Percentiles rank a stretch among this genome's conserved stretches.
Conservation (phyloP, 2,113 vertebrate genomes). For the Thalassarche chlororhynchos region DNA sequence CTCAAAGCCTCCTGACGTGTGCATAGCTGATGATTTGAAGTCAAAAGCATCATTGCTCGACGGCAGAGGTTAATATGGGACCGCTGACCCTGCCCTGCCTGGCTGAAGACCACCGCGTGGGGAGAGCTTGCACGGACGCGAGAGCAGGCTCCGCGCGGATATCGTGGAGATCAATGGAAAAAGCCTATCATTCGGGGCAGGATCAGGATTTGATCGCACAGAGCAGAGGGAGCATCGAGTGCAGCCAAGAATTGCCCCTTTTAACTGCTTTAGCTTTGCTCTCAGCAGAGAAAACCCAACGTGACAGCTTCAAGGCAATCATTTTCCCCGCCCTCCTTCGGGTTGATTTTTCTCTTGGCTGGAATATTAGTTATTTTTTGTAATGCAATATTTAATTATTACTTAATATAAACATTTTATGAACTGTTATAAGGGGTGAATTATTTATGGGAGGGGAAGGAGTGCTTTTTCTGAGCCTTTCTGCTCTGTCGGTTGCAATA, state of each 20-base stretch:
- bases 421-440: neutral
- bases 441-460: slow-evolving; percentile 38
- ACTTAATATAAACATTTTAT: slow-evolving; percentile 52
- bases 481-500: neutral
- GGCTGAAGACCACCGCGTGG: neutral
- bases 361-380: neutral
- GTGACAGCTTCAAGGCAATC: neutral
- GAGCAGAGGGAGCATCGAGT: neutral
- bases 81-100: neutral
- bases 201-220: neutral
- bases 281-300: neutral
- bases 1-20: neutral
- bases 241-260: neutral
- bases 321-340: neutral
- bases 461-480: neutral
- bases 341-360: neutral
- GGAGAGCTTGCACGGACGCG: accelerated
- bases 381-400: slow-evolving; percentile 19
- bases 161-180: neutral
- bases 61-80: neutral
- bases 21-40: neutral
- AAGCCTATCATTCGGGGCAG: accelerated
- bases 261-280: neutral
- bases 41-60: neutral
- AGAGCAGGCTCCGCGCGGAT: neutral